Evolutionary conservation across 2,888 invertebrate species (phyloP).

Genomic region (Thecophora atra): DNA sequence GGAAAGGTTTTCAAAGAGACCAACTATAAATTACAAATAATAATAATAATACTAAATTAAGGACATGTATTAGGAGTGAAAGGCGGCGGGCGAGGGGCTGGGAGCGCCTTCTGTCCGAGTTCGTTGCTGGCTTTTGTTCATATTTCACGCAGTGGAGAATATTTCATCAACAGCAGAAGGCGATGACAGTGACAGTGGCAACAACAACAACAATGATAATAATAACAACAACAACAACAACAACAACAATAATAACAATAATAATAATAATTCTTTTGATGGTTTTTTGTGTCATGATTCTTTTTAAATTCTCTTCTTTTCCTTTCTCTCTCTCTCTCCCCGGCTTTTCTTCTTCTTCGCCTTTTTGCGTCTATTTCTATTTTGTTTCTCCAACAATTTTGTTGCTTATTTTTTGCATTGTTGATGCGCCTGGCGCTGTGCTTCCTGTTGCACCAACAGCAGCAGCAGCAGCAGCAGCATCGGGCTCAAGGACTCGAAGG

Average conservation of each 20-base stretch:
- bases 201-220: conserved; percentile 26
- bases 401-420: conserved; percentile 13
- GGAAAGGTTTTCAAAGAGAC: conserved; percentile 24
- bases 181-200: conserved; percentile 14
- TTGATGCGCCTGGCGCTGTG: conserved; percentile 1
- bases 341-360: background rate
- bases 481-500: conserved; percentile 7
- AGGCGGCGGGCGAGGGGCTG: background rate
- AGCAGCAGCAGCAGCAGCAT: background rate
- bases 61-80: conserved; percentile 6
- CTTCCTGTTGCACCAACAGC: conserved; percentile 3
- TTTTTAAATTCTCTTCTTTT: background rate
- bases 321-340: background rate
- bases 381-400: background rate
- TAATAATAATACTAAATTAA: conserved; percentile 17
- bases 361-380: background rate
- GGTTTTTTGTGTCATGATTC: background rate
- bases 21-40: conserved; percentile 8
- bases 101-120: background rate
- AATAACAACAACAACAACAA: background rate
- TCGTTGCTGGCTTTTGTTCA: conserved; percentile 30
- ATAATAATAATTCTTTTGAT: conserved; percentile 23
- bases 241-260: background rate
- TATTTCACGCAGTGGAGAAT: conserved; percentile 32
- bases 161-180: conserved; percentile 38